Percentiles rank a stretch among this genome's conserved stretches.
phyloP scores from a whole-genome alignment of 1,140 invertebrate species.

The Asbolus verrucosus region DNA sequence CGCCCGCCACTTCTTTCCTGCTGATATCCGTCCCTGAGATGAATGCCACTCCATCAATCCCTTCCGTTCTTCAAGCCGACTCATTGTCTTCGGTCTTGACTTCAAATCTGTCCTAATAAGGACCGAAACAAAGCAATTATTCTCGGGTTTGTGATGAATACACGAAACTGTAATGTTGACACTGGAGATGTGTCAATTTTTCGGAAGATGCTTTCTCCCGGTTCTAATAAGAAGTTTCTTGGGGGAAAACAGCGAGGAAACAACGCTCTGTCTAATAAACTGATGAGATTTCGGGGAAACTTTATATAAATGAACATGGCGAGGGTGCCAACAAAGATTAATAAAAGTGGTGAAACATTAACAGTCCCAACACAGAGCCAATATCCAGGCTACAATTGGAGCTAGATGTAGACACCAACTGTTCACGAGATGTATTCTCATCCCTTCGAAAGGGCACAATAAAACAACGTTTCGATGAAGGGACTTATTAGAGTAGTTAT shows the following conservation, averaged over 20 bases:
- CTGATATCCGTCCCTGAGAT: constrained; percentile 15
- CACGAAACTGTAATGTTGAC: neutral
- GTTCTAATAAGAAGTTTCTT: neutral
- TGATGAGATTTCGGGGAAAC: constrained; percentile 9
- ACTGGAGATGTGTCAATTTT: neutral
- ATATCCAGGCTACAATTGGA: constrained; percentile 1
- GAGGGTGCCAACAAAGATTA: constrained; percentile 39
- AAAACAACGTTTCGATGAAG: too few species aligned
- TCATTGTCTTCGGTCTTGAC: constrained; percentile 3
- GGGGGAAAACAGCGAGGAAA: neutral
- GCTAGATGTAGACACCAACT: constrained; percentile 13
- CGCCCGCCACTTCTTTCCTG: constrained; percentile 15
- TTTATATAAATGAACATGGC: constrained; percentile 10
- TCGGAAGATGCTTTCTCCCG: neutral
- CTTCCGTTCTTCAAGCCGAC: neutral
- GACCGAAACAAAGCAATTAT: constrained; percentile 5
- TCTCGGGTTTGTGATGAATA: neutral
- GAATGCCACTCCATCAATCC: constrained; percentile 3
- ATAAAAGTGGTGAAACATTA: constrained; percentile 36
- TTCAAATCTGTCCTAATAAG: constrained; percentile 1
- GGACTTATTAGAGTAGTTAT: too few species aligned
- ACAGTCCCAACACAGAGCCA: constrained; percentile 25
- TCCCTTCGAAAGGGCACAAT: too few species aligned
- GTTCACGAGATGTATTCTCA: constrained; percentile 5
- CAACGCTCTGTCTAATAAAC: constrained; percentile 27